Conservation (phyloP, 2,888 invertebrate genomes). For the Hydrotaea cyrtoneurina region DNA sequence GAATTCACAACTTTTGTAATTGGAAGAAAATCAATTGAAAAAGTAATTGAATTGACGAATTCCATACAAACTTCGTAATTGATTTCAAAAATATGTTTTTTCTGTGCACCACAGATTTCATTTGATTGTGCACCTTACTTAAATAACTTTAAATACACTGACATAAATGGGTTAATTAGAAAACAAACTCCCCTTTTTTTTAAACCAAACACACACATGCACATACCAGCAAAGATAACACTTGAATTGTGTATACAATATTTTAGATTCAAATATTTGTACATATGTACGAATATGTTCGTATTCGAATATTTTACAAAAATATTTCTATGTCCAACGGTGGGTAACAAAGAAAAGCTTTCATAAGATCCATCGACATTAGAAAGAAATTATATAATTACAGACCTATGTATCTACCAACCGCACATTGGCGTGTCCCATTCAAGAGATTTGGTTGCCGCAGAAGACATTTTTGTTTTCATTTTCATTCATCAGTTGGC, state of each 20-base stretch:
- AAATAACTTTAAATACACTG: too few relatives aligned
- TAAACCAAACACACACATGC: background rate
- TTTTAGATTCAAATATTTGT: slow-evolving; percentile 10
- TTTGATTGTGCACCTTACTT: too few relatives aligned
- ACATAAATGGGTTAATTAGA: slow-evolving; percentile 8
- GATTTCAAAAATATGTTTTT: too few relatives aligned
- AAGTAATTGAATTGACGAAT: too few relatives aligned
- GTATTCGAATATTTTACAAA: background rate
- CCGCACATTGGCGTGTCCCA: background rate
- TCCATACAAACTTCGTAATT: too few relatives aligned
- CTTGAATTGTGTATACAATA: slow-evolving; percentile 11
- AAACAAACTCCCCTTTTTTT: background rate
- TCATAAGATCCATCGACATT: slow-evolving; percentile 16
- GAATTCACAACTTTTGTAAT: too few relatives aligned
- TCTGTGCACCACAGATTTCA: too few relatives aligned
- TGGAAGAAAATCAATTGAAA: too few relatives aligned
- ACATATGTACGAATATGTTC: background rate
- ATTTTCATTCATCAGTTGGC: slow-evolving; percentile 43
- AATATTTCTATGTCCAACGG: slow-evolving; percentile 23
- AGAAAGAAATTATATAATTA: slow-evolving; percentile 37
- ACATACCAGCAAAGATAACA: slow-evolving; percentile 38
- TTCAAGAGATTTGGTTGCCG: background rate
- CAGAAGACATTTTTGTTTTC: background rate
- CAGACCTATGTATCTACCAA: background rate
- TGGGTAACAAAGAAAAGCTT: slow-evolving; percentile 29